These are phyloP conservation scores for Hypsibius dujardini DNA, from an alignment of 1,140 invertebrate genomes.

Conservation along the genomic window DNA sequence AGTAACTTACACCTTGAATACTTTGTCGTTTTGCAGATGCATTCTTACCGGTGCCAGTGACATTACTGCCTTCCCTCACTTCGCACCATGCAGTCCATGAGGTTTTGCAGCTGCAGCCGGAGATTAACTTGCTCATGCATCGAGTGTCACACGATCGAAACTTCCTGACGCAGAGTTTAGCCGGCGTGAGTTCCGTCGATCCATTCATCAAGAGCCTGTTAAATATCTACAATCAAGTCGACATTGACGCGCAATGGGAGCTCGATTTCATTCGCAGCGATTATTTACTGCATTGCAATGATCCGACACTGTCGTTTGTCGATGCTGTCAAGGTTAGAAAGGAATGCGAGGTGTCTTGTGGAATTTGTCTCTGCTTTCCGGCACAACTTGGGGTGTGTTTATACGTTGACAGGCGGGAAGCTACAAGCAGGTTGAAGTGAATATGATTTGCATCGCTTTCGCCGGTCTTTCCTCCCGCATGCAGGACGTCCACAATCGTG, in stretches of 20 bases:
- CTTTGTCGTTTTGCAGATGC: background rate
- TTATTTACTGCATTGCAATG: constrained; percentile 4
- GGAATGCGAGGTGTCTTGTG: too few relatives aligned
- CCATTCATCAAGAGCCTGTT: background rate
- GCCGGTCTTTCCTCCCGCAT: background rate
- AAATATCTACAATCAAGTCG: background rate
- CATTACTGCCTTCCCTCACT: background rate
- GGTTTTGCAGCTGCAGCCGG: constrained; percentile 40
- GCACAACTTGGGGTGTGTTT: too few relatives aligned
- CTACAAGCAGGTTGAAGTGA: constrained; percentile 15
- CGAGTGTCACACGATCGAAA: constrained; percentile 63
- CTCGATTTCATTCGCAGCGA: constrained; percentile 15
- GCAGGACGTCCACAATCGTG: background rate
- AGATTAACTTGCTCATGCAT: constrained; percentile 69
- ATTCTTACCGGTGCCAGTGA: background rate
- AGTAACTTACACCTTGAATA: too few relatives aligned
- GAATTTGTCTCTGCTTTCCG: too few relatives aligned
- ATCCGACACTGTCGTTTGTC: background rate
- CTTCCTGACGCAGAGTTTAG: constrained; percentile 54
- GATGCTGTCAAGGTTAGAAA: background rate
- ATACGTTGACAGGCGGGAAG: background rate
- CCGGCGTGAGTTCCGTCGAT: background rate
- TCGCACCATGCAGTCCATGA: background rate
- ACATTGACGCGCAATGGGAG: background rate
- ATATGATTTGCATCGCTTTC: constrained; percentile 17